Evolutionary conservation across 1,140 invertebrate species (phyloP), one percentile per base, ranked within the genome.

Genomic region (Hyles vespertilio): DNA sequence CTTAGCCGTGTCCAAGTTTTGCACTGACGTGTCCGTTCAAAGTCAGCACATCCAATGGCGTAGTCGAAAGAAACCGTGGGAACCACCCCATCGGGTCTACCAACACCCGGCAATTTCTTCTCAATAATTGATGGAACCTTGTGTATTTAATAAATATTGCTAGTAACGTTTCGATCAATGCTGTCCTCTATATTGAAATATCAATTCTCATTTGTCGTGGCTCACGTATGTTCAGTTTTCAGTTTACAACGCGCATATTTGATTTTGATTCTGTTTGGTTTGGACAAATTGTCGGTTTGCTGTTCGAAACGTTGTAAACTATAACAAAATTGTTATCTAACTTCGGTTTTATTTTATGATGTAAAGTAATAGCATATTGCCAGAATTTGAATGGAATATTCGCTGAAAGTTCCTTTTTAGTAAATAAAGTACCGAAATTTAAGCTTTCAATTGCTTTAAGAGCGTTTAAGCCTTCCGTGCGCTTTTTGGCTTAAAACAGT

Each of bases 11-110:
- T 56, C 66, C 56, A 63, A 69, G 51, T 74, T 74, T 77, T 63
- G 57, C 62, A 72, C 60, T 81, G 77, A 81, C 82, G 82, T 81
- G 75, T 81, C 54, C 59, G 68, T 74, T 78, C 74, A 73, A 84
- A 81, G 70, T 79, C 68, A 66, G 33, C 53, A 59, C 11, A 58
- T 49, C 67, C 70, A 80, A 74, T 78, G 54, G 58, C 56, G 34
- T 56, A 51, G 5, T 45, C 40, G 46, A 22, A 32, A 32, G n/a
- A 22, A 44, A 51, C 22, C 69, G 59, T 84, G 81, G 34, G 79
- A 84, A 60, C 22, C 2, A 8, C 45, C 81, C 77, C 32, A 32
- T 79, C 77, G 43, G 50, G 52, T 36, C 40, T 58, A 22, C 51
- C 52, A 72, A 67, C 72, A 65, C 52, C 56, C 68, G 70, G 70